phyloP scores from a whole-genome alignment of 1,140 invertebrate species.

The Cotesia glomerata region DNA sequence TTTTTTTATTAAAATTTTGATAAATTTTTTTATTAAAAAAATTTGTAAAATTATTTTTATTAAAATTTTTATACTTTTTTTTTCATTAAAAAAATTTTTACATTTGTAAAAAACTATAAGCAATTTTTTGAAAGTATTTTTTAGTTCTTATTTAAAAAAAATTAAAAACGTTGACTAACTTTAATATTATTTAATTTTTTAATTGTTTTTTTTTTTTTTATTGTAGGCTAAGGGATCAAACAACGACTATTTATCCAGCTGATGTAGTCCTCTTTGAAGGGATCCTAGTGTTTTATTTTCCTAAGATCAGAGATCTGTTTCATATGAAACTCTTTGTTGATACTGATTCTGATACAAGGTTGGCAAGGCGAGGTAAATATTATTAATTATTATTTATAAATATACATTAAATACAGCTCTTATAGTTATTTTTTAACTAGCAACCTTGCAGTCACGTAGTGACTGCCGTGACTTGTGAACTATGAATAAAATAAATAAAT shows the following conservation, averaged over 20 bases:
- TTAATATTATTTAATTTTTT: background rate
- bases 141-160: background rate
- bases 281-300: conserved; percentile 97
- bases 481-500: no score
- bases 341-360: conserved; percentile 95
- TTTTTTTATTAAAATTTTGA: no score
- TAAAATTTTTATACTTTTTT: no score
- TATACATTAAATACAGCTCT: background rate
- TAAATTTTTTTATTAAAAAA: no score
- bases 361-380: conserved; percentile 86
- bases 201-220: background rate
- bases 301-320: conserved; percentile 92
- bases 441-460: no score
- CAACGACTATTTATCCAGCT: conserved; percentile 90
- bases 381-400: conserved; percentile 29
- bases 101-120: no score
- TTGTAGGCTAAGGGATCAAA: conserved; percentile 71
- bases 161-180: background rate
- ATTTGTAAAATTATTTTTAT: no score
- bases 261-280: conserved; percentile 98
- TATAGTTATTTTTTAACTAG: no score
- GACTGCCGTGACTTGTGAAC: no score
- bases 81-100: no score
- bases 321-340: conserved; percentile 99
- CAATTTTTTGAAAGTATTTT: no score